phyloP scores from a whole-genome alignment of 2,113 vertebrate genomes.

The Origma solitaria region DNA sequence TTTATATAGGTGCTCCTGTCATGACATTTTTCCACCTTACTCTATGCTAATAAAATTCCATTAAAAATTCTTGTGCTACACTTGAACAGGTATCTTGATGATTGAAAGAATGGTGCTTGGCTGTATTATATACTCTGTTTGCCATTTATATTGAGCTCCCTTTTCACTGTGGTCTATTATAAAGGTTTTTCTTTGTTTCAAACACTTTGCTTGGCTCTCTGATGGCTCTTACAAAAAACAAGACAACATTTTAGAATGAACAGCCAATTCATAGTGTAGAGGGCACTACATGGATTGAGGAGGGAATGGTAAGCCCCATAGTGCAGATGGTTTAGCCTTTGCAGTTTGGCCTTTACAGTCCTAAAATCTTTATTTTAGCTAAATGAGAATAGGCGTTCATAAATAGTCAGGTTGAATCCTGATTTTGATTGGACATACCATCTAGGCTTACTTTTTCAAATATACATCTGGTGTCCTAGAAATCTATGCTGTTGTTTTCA shows the following conservation, averaged over 20 bases:
- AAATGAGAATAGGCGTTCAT: neutral
- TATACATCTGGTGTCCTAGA: neutral
- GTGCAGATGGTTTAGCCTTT: neutral
- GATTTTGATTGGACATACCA: neutral
- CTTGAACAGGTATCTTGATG: neutral
- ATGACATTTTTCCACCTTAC: neutral
- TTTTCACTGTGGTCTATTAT: neutral
- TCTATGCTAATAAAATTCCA: neutral
- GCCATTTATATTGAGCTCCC: neutral
- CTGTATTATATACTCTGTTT: neutral
- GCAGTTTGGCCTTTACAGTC: neutral
- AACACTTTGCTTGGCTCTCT: neutral
- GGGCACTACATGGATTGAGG: neutral
- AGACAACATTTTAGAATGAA: neutral
- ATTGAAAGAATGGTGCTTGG: neutral
- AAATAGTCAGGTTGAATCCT: neutral
- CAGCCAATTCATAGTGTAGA: neutral
- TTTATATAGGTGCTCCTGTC: neutral
- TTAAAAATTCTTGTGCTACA: neutral
- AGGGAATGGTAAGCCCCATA: neutral
- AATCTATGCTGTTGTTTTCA: neutral
- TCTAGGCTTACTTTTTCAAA: neutral
- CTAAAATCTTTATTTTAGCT: neutral
- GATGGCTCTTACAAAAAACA: neutral
- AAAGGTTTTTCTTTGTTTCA: neutral